These are phyloP conservation scores for Pseudotriccus pelzelni DNA, from an alignment of 2,797 vertebrate species.

Conservation along the genomic window DNA sequence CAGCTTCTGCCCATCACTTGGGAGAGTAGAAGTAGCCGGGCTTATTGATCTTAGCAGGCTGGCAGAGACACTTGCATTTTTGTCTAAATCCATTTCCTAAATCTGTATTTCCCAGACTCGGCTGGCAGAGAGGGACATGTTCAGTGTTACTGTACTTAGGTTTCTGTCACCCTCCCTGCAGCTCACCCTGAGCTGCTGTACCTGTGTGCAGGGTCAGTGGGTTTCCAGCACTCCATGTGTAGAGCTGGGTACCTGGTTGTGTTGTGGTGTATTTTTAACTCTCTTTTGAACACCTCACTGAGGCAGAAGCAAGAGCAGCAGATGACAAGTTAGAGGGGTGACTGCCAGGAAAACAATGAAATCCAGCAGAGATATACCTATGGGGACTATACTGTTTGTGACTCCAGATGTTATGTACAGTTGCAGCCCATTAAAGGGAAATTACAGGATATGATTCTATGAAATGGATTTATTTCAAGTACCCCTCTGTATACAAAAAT, in stretches of 20 bases:
- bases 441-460: conserved; percentile 12
- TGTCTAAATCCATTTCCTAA: neutral
- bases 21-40: neutral
- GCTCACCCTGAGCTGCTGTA: neutral
- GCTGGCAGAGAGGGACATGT: neutral
- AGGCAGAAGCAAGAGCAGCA: neutral
- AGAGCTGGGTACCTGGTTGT: neutral
- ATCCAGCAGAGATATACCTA: neutral
- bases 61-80: neutral
- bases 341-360: conserved; percentile 6
- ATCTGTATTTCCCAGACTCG: neutral
- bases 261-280: neutral
- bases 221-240: neutral
- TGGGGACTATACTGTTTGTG: neutral
- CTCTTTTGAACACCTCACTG: neutral
- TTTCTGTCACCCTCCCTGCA: neutral
- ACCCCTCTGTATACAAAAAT: neutral
- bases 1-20: neutral
- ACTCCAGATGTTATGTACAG: neutral
- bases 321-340: neutral
- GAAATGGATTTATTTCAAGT: conserved; percentile 28
- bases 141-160: rapidly evolving
- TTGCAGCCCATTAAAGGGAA: conserved; percentile 6
- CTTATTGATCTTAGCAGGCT: neutral
- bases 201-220: rapidly evolving